phyloP scores from a whole-genome alignment of 2,113 vertebrate genomes.

The Centropus bengalensis region DNA sequence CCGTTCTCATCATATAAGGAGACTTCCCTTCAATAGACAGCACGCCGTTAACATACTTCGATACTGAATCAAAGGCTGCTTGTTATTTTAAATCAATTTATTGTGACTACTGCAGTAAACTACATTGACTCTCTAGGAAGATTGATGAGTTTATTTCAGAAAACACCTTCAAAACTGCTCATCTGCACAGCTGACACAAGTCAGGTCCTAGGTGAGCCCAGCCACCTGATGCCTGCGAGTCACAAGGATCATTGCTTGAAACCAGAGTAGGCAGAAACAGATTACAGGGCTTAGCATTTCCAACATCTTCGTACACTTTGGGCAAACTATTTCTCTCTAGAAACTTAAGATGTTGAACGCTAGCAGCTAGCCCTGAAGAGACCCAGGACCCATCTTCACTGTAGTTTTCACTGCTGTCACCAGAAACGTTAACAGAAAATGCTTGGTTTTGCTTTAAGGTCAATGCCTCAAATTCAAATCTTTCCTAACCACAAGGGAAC shows the following conservation, averaged over 20 bases:
- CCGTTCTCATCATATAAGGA: neutral
- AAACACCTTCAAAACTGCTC: neutral
- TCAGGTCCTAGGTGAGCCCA: neutral
- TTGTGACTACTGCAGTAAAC: neutral
- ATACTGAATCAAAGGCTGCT: neutral
- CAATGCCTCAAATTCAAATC: neutral
- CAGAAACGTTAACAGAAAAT: neutral
- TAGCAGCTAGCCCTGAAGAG: neutral
- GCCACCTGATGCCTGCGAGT: neutral
- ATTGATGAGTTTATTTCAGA: neutral
- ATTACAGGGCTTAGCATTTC: neutral
- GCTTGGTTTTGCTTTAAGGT: neutral
- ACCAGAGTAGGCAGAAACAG: neutral
- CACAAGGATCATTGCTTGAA: neutral
- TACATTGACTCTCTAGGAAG: neutral
- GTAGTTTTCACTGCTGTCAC: neutral
- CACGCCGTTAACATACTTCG: neutral
- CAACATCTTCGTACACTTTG: neutral
- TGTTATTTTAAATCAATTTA: neutral
- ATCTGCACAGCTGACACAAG: neutral
- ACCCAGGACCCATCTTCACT: neutral
- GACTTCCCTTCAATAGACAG: neutral
- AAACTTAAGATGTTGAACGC: neutral
- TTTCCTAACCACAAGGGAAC: neutral
- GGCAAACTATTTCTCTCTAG: neutral